Percentiles rank a stretch among this genome's conserved stretches.
These are phyloP conservation scores for Piaya cayana DNA, from an alignment of 2,113 vertebrate species.

Conservation along the genomic window DNA sequence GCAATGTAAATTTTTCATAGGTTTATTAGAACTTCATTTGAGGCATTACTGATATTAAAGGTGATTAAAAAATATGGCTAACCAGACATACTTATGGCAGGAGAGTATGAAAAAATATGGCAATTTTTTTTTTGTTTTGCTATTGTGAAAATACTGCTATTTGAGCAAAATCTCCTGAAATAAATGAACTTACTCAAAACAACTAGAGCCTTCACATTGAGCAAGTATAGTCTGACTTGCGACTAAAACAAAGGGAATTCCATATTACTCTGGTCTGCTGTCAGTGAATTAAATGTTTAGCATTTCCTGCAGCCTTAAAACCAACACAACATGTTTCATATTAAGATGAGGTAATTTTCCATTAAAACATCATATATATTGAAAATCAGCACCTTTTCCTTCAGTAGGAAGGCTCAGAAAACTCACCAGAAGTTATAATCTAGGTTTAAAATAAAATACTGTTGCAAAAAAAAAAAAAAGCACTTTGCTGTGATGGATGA, in stretches of 20 bases:
- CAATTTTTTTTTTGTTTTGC: neutral
- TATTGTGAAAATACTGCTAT: neutral
- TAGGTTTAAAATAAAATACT: neutral
- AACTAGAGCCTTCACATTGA: neutral
- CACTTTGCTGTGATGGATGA: neutral
- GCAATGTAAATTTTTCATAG: neutral
- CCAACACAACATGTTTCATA: neutral
- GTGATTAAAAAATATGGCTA: neutral
- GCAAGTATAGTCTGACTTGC: neutral
- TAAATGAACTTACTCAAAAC: neutral
- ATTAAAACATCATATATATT: neutral
- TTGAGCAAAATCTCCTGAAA: neutral
- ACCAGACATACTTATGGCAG: neutral
- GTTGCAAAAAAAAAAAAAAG: neutral
- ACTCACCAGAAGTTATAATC: neutral
- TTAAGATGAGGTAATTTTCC: neutral
- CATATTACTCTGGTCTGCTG: neutral
- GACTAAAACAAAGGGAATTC: neutral
- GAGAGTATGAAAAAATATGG: neutral
- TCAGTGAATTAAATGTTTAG: neutral
- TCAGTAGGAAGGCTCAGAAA: neutral
- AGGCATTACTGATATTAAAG: neutral
- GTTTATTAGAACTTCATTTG: neutral
- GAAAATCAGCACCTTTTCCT: neutral
- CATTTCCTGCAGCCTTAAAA: neutral